These are phyloP conservation scores for Limosa lapponica DNA, from an alignment of 2,797 vertebrate species.

Conservation along the genomic window DNA sequence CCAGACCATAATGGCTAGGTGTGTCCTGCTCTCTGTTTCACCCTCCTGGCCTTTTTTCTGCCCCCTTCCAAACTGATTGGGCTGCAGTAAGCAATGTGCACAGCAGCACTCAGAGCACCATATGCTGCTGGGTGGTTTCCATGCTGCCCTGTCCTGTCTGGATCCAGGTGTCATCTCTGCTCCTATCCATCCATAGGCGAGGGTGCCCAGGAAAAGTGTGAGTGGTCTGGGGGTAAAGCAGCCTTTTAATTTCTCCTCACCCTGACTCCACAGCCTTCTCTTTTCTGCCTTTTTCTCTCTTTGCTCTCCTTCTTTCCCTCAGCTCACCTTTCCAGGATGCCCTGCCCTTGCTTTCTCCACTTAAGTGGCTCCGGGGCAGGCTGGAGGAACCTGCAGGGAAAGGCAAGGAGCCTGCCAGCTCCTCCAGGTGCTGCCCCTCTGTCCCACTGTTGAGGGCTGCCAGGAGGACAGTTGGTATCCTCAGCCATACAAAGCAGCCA, in stretches of 20 bases:
- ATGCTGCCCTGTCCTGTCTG: background rate
- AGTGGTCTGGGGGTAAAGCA: background rate
- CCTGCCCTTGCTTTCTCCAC: background rate
- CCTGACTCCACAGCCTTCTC: background rate
- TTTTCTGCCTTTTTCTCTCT: background rate
- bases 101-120: background rate
- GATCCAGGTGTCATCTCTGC: background rate
- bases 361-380: background rate
- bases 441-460: background rate
- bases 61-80: background rate
- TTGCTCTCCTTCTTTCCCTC: background rate
- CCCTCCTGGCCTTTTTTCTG: background rate
- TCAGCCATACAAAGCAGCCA: background rate
- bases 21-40: background rate
- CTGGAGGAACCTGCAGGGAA: background rate
- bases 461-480: slow-evolving; percentile 32
- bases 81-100: background rate
- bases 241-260: background rate
- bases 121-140: background rate
- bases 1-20: background rate
- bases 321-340: fast-evolving
- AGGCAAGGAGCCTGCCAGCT: background rate
- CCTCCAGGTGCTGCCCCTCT: slow-evolving; percentile 43
- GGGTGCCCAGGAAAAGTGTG: fast-evolving
- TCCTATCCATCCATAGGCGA: background rate